Evolutionary conservation across 1,140 invertebrate genomes (phyloP), one percentile per base, ranked within the genome.

Genomic region (Galendromus occidentalis): DNA sequence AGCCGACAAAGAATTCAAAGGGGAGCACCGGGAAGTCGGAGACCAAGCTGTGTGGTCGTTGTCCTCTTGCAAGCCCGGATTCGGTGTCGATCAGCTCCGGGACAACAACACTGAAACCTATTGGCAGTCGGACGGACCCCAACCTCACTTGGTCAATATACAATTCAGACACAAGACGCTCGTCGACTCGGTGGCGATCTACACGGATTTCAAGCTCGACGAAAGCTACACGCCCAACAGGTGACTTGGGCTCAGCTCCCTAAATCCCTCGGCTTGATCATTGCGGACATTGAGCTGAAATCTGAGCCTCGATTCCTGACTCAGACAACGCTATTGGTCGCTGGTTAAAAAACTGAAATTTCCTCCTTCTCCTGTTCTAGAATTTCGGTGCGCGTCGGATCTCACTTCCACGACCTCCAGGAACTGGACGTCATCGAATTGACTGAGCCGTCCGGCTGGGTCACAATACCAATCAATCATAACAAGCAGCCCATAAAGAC

Each of bases 41-140:
- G 84, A 85, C 71, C 88, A 95, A 76, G 94, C 93, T 7, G 93
- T 98, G 69, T 98, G 94, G 94, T 93, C 90, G 69, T 77, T 98
- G 29, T 97, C 92, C 1, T 96, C 92, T 28, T 98, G 93, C 74
- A 98, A 98, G 82, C 89, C 91, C 76, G 89, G 93, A 55, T 96
- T 95, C 81, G 95, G 95, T 28, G 93, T 98, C 14, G 91, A 98
- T 73, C 93, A 98, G 74, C 75, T 98, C 22, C 76, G 92, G 68
- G 93, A 98, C 76, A 88, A 94, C 75, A 86, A 87, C 64, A 85
- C 88, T 71, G 94, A 98, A 69, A 96, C 91, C 0, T 99, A 96
- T 76, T 99, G 95, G 95, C 95, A 99, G 74, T 97, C 93, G 0
- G 95, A 99, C 79, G 95, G 95, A 0, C 91, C 95, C 71, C 80